These are phyloP conservation scores for Rafetus swinhoei DNA, from an alignment of 2,113 vertebrate species.

Conservation along the genomic window DNA sequence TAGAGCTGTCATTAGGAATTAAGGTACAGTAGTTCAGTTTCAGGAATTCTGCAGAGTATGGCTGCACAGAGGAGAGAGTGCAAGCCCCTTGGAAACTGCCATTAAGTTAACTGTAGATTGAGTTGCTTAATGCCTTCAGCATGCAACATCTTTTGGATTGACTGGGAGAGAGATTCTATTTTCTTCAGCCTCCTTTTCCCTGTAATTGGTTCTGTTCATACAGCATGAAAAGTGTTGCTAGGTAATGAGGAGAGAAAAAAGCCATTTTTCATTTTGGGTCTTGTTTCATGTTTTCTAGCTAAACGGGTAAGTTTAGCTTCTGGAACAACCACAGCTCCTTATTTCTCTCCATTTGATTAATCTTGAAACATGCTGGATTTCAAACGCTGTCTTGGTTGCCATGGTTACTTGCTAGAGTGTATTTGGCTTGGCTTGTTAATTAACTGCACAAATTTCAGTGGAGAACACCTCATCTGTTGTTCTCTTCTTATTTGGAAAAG, in stretches of 20 bases:
- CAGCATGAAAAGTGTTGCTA: slow-evolving; percentile 35
- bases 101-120: slow-evolving; percentile 59
- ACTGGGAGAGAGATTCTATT: slow-evolving; percentile 3
- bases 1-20: slow-evolving; percentile 59
- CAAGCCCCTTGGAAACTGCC: slow-evolving; percentile 34
- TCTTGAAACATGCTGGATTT: slow-evolving; percentile 18
- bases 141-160: slow-evolving; percentile 5
- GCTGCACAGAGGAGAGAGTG: slow-evolving; percentile 43
- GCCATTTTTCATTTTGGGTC: slow-evolving; percentile 33
- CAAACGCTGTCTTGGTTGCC: neutral
- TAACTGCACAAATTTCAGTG: neutral
- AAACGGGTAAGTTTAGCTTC: slow-evolving; percentile 6
- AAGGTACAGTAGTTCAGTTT: slow-evolving; percentile 12
- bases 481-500: neutral
- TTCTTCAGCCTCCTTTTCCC: slow-evolving; percentile 32
- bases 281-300: slow-evolving; percentile 54
- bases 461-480: neutral
- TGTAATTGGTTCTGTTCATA: slow-evolving; percentile 16
- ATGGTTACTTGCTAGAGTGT: neutral
- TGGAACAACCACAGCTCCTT: slow-evolving; percentile 25
- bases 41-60: slow-evolving; percentile 11
- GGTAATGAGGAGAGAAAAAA: slow-evolving; percentile 40
- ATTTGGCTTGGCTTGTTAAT: neutral
- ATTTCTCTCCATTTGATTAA: neutral
- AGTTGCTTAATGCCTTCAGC: slow-evolving; percentile 40